Evolutionary conservation across 2,797 vertebrate species (phyloP).

Genomic region (Lepilemur septentrionalis): DNA sequence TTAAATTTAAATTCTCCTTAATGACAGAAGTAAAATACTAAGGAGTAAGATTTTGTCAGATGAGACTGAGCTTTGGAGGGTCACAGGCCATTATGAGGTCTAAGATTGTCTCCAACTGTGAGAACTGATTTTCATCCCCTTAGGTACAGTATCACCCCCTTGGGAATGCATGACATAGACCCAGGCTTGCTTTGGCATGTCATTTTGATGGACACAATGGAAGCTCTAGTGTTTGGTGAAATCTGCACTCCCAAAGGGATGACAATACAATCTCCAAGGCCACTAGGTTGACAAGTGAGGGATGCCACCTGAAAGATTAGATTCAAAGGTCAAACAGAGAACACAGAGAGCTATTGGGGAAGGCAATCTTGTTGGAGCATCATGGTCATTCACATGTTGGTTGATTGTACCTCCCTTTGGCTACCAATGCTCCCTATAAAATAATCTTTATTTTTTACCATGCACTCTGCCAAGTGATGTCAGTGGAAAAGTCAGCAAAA

Average conservation of each 20-base stretch:
- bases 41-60: not conserved
- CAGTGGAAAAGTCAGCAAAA: not conserved
- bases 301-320: not conserved
- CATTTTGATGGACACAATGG: not conserved
- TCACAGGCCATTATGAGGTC: not conserved
- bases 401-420: not conserved
- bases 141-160: no score
- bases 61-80: not conserved
- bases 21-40: not conserved
- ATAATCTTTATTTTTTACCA: not conserved
- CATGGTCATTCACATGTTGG: not conserved
- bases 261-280: not conserved
- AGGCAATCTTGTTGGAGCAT: no score
- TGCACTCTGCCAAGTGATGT: not conserved
- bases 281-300: not conserved
- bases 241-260: not conserved
- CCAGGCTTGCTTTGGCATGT: not conserved
- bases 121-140: not conserved
- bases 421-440: not conserved
- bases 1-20: not conserved
- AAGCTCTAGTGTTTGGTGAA: not conserved
- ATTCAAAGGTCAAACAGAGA: not conserved
- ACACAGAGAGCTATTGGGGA: not conserved
- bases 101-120: not conserved
- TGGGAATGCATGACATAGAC: not conserved